Evolutionary conservation across 1,140 invertebrate species (phyloP).

Genomic region (Drosophila asahinai): DNA sequence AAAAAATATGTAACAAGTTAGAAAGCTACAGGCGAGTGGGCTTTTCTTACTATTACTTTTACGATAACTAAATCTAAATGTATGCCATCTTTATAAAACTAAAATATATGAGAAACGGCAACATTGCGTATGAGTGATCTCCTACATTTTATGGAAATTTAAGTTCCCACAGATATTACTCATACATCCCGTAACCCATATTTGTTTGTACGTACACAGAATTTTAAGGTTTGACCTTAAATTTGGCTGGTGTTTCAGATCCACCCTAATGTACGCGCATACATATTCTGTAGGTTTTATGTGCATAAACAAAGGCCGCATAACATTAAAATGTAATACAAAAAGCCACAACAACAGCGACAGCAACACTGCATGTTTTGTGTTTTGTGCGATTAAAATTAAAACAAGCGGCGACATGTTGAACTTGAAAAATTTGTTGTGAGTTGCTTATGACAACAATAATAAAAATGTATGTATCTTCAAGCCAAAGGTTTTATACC

Average conservation of each 20-base stretch:
- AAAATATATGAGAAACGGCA: neutral
- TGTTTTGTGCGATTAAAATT: conserved; percentile 60
- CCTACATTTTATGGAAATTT: neutral
- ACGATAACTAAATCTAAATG: too few relatives aligned
- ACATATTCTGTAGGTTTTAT: conserved; percentile 18
- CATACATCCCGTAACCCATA: conserved; percentile 6
- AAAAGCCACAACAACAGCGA: conserved; percentile 40
- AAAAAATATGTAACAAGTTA: too few relatives aligned
- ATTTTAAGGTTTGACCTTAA: conserved; percentile 4
- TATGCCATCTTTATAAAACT: neutral
- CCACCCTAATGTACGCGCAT: conserved; percentile 7
- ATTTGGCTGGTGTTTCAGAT: conserved; percentile 3
- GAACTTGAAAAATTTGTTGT: conserved; percentile 62
- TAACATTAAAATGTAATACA: conserved; percentile 50
- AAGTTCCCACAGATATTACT: neutral
- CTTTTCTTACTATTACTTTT: too few relatives aligned
- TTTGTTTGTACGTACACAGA: neutral
- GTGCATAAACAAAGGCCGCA: conserved; percentile 52
- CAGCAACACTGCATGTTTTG: conserved; percentile 44
- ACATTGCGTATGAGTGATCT: conserved; percentile 6
- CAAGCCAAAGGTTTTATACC: conserved; percentile 1
- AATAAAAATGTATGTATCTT: neutral
- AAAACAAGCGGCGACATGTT: conserved; percentile 58
- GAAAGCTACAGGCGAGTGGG: too few relatives aligned
- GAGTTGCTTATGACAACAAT: conserved; percentile 32